Evolutionary conservation across 2,113 vertebrate species (phyloP).

Genomic region (Bostrychus sinensis): DNA sequence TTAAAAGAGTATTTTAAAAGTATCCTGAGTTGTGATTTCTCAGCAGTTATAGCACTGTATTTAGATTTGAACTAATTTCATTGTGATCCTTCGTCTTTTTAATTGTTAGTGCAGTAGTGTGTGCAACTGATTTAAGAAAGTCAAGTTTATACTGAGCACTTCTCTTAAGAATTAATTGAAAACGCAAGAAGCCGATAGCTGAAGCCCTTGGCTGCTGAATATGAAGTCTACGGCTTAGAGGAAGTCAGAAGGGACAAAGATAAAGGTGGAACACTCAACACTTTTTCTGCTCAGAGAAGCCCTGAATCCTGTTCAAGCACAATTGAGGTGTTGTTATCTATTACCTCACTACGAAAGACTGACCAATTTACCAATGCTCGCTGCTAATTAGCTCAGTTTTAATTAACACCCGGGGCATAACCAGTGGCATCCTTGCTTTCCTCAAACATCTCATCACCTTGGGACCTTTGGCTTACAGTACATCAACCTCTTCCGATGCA

Average conservation of each 20-base stretch:
- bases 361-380: slow-evolving; percentile 33
- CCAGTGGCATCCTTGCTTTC: slow-evolving; percentile 28
- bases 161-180: slow-evolving; percentile 57
- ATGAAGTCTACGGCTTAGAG: slow-evolving; percentile 65
- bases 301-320: slow-evolving; percentile 30
- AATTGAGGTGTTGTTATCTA: slow-evolving; percentile 31
- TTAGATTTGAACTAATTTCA: too few relatives aligned
- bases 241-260: slow-evolving; percentile 66
- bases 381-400: slow-evolving; percentile 41
- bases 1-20: too few relatives aligned
- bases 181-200: slow-evolving; percentile 50
- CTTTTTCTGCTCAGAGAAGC: slow-evolving; percentile 43
- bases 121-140: slow-evolving; percentile 28
- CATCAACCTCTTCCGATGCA: background rate
- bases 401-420: slow-evolving; percentile 42
- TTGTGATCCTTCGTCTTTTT: background rate
- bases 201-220: slow-evolving; percentile 67
- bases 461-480: background rate
- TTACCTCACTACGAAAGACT: slow-evolving; percentile 39
- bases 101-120: background rate
- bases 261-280: slow-evolving; percentile 61
- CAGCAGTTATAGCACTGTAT: too few relatives aligned
- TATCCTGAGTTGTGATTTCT: too few relatives aligned
- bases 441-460: slow-evolving; percentile 12
- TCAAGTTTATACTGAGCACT: slow-evolving; percentile 43